phyloP scores from a whole-genome alignment of 2,888 invertebrate species.

The Eupithecia insigniata region DNA sequence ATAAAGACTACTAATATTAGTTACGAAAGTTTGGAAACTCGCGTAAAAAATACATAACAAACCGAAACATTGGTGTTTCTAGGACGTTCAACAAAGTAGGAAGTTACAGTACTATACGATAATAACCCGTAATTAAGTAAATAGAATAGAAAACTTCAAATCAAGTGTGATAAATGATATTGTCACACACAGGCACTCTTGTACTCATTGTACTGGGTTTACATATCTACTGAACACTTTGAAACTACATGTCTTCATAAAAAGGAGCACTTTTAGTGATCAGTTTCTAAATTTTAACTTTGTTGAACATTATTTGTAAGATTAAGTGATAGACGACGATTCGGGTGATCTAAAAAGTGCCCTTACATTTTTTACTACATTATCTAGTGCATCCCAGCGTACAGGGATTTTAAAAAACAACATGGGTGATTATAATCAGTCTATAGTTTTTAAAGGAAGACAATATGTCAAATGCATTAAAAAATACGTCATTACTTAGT shows the following conservation, averaged over 20 bases:
- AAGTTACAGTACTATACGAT: not conserved
- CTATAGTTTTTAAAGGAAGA: conserved; percentile 76
- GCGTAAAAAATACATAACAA: not conserved
- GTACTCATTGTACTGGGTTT: conserved; percentile 68
- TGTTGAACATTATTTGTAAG: conserved; percentile 1
- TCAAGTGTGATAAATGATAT: conserved; percentile 68
- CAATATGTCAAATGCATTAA: conserved; percentile 59
- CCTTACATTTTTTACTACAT: conserved; percentile 65
- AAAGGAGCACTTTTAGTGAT: conserved; percentile 78
- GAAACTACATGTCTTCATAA: conserved; percentile 61
- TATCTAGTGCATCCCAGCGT: conserved; percentile 81
- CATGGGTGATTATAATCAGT: conserved; percentile 71
- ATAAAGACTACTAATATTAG: no score
- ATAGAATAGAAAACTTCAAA: conserved; percentile 41
- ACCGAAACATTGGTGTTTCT: conserved; percentile 7
- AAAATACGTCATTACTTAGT: conserved; percentile 66
- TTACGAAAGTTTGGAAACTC: not conserved
- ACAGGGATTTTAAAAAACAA: conserved; percentile 60
- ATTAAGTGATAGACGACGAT: conserved; percentile 25
- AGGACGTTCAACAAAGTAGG: not conserved
- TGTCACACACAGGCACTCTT: conserved; percentile 80
- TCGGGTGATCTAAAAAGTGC: conserved; percentile 72
- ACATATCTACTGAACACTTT: conserved; percentile 74
- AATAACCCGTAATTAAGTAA: not conserved
- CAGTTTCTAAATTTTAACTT: conserved; percentile 34